Conservation (phyloP, 2,797 vertebrate species). For the Coregonus ussuriensis region DNA sequence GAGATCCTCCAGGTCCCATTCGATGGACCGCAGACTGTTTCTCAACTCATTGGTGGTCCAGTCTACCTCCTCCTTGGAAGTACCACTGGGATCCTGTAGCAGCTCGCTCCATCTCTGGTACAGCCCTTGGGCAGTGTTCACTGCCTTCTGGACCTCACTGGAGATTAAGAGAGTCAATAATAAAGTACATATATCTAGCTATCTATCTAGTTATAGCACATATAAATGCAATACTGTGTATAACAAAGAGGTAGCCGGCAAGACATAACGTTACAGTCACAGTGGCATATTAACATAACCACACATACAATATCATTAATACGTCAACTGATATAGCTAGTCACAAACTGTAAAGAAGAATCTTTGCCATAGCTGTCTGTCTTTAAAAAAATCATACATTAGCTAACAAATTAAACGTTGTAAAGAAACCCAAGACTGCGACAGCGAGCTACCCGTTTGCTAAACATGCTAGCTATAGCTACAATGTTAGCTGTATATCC, state of each 20-base stretch:
- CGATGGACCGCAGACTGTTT: constrained; percentile 95
- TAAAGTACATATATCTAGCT: background rate
- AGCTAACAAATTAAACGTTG: too few relatives aligned
- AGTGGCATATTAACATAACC: background rate
- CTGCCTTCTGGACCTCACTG: constrained; percentile 94
- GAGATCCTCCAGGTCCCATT: constrained; percentile 97
- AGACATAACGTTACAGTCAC: background rate
- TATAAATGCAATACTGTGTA: background rate
- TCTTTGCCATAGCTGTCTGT: too few relatives aligned
- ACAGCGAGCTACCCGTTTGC: too few relatives aligned
- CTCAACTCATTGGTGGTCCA: constrained; percentile 98
- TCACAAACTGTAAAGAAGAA: too few relatives aligned
- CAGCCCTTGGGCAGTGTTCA: constrained; percentile 91
- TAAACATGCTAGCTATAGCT: too few relatives aligned
- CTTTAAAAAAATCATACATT: too few relatives aligned
- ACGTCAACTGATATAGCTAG: background rate
- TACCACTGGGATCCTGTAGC: constrained; percentile 82
- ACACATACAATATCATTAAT: background rate
- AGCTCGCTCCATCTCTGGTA: constrained; percentile 95
- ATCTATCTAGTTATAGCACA: too few relatives aligned
- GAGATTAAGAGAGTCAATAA: constrained; percentile 5
- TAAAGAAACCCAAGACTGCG: too few relatives aligned
- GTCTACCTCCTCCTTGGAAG: constrained; percentile 93
- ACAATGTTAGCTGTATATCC: too few relatives aligned
- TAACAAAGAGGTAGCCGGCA: background rate